Evolutionary conservation across 2,888 invertebrate genomes (phyloP).

Genomic region (Agriopis aurantiaria): DNA sequence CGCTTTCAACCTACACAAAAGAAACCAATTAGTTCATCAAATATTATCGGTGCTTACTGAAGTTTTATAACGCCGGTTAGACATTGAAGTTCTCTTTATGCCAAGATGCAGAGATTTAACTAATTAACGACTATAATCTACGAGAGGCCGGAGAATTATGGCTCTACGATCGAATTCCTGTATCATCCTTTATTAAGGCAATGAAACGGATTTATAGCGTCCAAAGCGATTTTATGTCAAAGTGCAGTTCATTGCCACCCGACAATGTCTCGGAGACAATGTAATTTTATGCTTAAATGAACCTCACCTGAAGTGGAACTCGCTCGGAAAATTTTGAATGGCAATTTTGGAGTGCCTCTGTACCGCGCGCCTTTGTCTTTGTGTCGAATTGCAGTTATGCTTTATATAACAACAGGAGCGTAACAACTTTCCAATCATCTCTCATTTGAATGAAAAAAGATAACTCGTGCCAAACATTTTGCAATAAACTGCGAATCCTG

Average conservation of each 20-base stretch:
- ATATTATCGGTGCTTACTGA: slow-evolving; percentile 25
- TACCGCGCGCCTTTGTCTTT: slow-evolving; percentile 76
- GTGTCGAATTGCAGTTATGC: slow-evolving; percentile 79
- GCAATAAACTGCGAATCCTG: slow-evolving; percentile 59
- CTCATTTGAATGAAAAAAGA: slow-evolving; percentile 63
- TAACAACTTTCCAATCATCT: slow-evolving; percentile 75
- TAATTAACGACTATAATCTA: slow-evolving; percentile 73
- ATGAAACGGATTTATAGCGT: slow-evolving; percentile 84
- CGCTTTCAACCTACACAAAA: slow-evolving; percentile 23
- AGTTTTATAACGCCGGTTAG: slow-evolving; percentile 28
- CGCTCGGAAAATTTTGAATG: slow-evolving; percentile 81
- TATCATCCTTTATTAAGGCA: slow-evolving; percentile 83
- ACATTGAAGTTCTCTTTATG: slow-evolving; percentile 36
- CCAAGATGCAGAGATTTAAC: slow-evolving; percentile 46
- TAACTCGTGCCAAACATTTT: slow-evolving; percentile 53
- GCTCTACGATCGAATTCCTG: slow-evolving; percentile 76
- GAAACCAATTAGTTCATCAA: slow-evolving; percentile 46
- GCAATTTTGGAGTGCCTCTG: slow-evolving; percentile 75
- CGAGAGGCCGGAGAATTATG: slow-evolving; percentile 73
- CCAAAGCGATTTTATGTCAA: slow-evolving; percentile 85
- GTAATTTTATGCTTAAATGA: slow-evolving; percentile 86
- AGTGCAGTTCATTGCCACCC: slow-evolving; percentile 85
- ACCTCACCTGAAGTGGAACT: slow-evolving; percentile 82
- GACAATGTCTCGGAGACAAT: slow-evolving; percentile 83
- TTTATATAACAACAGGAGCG: slow-evolving; percentile 80